Evolutionary conservation across 37 sponge, comb jelly and placozoan species (phyloP).

Genomic region (Eunapius fragilis): DNA sequence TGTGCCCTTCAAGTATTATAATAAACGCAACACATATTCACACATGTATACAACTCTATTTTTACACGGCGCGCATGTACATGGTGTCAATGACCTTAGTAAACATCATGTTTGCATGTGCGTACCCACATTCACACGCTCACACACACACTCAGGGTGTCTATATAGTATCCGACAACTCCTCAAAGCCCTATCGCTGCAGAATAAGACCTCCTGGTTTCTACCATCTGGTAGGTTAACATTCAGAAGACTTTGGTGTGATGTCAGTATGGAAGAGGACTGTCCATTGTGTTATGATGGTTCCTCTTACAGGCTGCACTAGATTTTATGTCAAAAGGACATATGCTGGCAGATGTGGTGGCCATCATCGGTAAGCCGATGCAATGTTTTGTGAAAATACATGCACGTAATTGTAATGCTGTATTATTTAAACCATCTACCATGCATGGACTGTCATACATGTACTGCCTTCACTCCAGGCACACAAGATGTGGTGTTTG

Average conservation of each 20-base stretch:
- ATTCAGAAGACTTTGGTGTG: neutral
- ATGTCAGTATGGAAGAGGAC: neutral
- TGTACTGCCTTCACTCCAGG: slow-evolving; percentile 36
- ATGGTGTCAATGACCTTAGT: no score
- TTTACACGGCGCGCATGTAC: no score
- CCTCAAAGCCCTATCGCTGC: slow-evolving; percentile 91
- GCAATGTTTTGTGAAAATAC: no score
- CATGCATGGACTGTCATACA: no score
- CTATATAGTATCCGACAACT: slow-evolving; percentile 95
- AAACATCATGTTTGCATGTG: no score
- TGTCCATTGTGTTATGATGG: neutral
- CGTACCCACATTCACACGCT: no score
- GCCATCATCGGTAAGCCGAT: slow-evolving; percentile 89
- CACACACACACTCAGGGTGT: slow-evolving; percentile 73
- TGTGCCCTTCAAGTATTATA: no score
- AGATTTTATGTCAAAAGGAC: slow-evolving; percentile 84
- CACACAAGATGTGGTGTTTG: slow-evolving; percentile 97
- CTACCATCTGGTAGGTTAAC: slow-evolving; percentile 76
- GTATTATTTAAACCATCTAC: no score
- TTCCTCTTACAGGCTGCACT: slow-evolving; percentile 62
- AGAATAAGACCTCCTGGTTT: slow-evolving; percentile 96
- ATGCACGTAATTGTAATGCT: no score
- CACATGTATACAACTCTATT: no score
- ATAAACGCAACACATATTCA: no score
- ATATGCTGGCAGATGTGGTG: slow-evolving; percentile 95